Evolutionary conservation across 2,888 invertebrate species (phyloP).

Genomic region (Oscheius sp.): DNA sequence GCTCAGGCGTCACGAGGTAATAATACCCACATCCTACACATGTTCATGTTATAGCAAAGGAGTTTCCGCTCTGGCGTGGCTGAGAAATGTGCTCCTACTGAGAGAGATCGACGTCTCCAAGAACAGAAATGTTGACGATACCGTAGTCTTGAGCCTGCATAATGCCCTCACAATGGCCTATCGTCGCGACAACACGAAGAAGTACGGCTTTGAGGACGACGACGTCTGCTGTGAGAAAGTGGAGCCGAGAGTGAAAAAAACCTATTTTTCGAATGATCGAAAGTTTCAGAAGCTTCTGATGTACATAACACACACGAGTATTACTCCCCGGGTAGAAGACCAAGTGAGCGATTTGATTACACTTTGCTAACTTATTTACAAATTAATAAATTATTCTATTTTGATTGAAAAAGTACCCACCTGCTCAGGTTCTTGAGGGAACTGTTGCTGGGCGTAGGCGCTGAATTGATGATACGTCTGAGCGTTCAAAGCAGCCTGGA

Average conservation of each 20-base stretch:
- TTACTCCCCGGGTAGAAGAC: conserved; percentile 33
- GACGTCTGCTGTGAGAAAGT: conserved; percentile 18
- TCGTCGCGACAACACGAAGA: conserved; percentile 6
- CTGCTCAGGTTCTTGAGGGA: conserved; percentile 79
- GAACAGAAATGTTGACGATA: conserved; percentile 47
- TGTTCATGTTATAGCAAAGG: conserved; percentile 41
- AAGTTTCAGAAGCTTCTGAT: conserved; percentile 42
- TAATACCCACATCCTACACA: not conserved
- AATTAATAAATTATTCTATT: not conserved
- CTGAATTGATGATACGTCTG: conserved; percentile 85
- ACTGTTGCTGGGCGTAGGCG: conserved; percentile 92
- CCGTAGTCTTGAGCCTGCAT: conserved; percentile 45
- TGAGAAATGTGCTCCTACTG: conserved; percentile 42
- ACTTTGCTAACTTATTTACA: conserved; percentile 27
- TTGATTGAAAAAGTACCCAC: conserved; percentile 71
- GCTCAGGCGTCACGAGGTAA: conserved; percentile 45
- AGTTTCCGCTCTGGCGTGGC: conserved; percentile 44
- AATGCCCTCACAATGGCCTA: conserved; percentile 46
- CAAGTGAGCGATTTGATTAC: conserved; percentile 42
- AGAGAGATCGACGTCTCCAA: conserved; percentile 40
- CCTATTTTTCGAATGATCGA: not conserved
- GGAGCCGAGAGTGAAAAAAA: conserved; percentile 5
- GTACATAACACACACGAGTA: conserved; percentile 44
- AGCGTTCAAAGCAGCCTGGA: conserved; percentile 95
- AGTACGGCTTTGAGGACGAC: conserved; percentile 25